phyloP scores from a whole-genome alignment of 2,797 vertebrate genomes.

The Cossypha caffra region DNA sequence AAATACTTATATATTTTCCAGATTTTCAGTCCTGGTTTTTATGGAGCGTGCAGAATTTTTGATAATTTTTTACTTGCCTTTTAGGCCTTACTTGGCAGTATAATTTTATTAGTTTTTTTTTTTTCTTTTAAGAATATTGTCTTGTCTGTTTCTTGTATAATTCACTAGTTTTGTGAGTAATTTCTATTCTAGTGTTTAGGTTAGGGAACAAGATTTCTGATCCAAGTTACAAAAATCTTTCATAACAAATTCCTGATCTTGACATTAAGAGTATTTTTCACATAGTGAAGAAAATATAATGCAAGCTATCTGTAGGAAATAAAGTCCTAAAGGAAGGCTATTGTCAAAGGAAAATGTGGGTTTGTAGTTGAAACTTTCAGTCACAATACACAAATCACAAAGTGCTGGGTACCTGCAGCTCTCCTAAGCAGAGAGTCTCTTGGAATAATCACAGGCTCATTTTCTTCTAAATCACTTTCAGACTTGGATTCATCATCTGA shows the following conservation, averaged over 20 bases:
- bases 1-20: not conserved
- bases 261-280: not conserved
- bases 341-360: not conserved
- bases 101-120: not conserved
- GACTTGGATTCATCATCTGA: conserved; percentile 94
- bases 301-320: not conserved
- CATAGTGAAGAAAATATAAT: not conserved
- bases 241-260: not conserved
- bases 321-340: not conserved
- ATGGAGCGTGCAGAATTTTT: not conserved
- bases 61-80: not conserved
- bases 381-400: not conserved
- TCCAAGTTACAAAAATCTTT: not conserved
- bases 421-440: conserved; percentile 92
- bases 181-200: not conserved
- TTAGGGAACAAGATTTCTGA: not conserved
- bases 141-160: not conserved
- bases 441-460: conserved; percentile 87
- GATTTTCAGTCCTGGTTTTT: not conserved
- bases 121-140: not conserved
- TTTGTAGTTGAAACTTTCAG: not conserved
- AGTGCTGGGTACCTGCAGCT: conserved; percentile 84
- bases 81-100: not conserved
- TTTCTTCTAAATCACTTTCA: conserved; percentile 90
- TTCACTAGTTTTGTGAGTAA: not conserved